These are phyloP conservation scores for Felis catus DNA, from an alignment of 2,113 vertebrate genomes.

Conservation along the genomic window F.catus_Fca126_mat1.0 CM031419.1:201430001-201430500, in stretches of 20 bases:
- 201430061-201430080: no score
- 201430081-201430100: no score
- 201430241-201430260: neutral
- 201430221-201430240: neutral
- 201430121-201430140: no score
- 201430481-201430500: neutral
- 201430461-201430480: neutral
- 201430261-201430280: neutral
- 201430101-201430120: no score
- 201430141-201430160: neutral
- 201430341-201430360: neutral
- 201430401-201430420: neutral
- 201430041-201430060: no score
- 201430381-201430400: neutral
- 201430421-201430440: neutral
- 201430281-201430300: neutral
- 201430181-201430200: neutral
- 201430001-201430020: no score
- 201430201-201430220: neutral
- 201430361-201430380: neutral
- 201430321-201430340: neutral
- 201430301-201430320: slow-evolving; percentile 6
- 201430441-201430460: neutral
- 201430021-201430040: no score
- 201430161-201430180: neutral